These are phyloP conservation scores for Octonoba sinensis DNA, from an alignment of 2,888 invertebrate species.

Conservation along the genomic window DNA sequence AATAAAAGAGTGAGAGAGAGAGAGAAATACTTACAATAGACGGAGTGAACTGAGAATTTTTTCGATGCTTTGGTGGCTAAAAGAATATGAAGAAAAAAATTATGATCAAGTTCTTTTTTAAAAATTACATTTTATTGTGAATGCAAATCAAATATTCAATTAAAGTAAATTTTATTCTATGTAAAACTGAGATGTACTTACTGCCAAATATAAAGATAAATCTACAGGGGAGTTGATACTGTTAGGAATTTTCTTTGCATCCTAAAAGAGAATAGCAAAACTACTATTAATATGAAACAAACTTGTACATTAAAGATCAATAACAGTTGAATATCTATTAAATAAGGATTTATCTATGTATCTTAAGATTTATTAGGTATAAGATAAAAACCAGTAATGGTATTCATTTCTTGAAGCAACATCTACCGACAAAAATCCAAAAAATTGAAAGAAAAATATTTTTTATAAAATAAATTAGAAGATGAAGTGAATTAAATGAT, in stretches of 20 bases:
- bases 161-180: background rate
- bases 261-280: constrained; percentile 70
- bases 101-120: background rate
- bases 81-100: constrained; percentile 13
- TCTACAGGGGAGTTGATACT: constrained; percentile 49
- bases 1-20: too few relatives aligned
- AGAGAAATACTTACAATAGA: constrained; percentile 27
- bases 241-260: constrained; percentile 82
- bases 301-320: background rate
- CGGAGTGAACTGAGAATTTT: constrained; percentile 39
- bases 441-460: too few relatives aligned
- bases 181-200: constrained; percentile 22
- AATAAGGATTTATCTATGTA: too few relatives aligned
- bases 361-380: too few relatives aligned
- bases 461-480: too few relatives aligned
- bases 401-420: too few relatives aligned
- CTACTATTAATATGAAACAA: background rate
- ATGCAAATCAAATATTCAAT: background rate
- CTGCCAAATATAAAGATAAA: constrained; percentile 44
- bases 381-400: too few relatives aligned
- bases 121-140: background rate
- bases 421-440: too few relatives aligned
- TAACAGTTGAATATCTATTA: background rate
- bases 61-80: constrained; percentile 46
- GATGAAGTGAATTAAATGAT: too few relatives aligned